phyloP scores from a whole-genome alignment of 2,113 vertebrate genomes.

The Nothoprocta pentlandii region DNA sequence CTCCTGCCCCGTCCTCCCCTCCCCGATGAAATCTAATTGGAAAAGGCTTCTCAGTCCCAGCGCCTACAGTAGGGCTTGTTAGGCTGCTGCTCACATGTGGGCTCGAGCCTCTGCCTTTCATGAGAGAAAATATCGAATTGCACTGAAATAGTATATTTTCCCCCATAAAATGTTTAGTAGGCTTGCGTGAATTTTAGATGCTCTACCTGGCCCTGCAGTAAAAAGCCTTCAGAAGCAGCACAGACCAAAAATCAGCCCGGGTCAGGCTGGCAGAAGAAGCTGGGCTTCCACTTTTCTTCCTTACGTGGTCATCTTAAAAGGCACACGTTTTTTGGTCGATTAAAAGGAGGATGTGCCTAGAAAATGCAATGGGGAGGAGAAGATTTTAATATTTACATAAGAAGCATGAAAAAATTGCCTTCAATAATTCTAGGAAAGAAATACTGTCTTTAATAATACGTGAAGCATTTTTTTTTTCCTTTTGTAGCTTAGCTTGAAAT shows the following conservation, averaged over 20 bases:
- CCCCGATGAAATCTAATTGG: constrained; percentile 49
- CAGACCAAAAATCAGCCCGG: not conserved
- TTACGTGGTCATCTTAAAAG: not conserved
- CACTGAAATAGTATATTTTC: constrained; percentile 67
- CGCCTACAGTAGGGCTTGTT: constrained; percentile 55
- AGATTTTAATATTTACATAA: not conserved
- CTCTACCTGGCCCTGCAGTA: constrained; percentile 25
- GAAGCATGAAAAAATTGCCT: not conserved
- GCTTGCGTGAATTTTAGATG: constrained; percentile 61
- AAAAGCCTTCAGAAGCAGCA: constrained; percentile 31
- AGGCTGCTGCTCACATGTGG: constrained; percentile 69
- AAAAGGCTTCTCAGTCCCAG: constrained; percentile 49
- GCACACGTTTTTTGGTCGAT: not conserved
- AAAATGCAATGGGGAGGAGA: not conserved
- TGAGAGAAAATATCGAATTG: constrained; percentile 74
- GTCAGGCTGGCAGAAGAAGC: not conserved
- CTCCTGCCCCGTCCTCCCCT: constrained; percentile 28
- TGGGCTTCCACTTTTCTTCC: not conserved
- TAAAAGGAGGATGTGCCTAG: not conserved
- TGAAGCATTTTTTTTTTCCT: not conserved
- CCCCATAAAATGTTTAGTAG: constrained; percentile 51
- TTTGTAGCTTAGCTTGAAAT: not conserved
- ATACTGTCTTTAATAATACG: not conserved
- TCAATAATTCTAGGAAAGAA: not conserved
- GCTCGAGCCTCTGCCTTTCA: constrained; percentile 56